Percentiles rank a stretch among this genome's conserved stretches.
These are phyloP conservation scores for Polypterus bichir DNA, from an alignment of 2,113 vertebrate species.

Conservation along the genomic window DNA sequence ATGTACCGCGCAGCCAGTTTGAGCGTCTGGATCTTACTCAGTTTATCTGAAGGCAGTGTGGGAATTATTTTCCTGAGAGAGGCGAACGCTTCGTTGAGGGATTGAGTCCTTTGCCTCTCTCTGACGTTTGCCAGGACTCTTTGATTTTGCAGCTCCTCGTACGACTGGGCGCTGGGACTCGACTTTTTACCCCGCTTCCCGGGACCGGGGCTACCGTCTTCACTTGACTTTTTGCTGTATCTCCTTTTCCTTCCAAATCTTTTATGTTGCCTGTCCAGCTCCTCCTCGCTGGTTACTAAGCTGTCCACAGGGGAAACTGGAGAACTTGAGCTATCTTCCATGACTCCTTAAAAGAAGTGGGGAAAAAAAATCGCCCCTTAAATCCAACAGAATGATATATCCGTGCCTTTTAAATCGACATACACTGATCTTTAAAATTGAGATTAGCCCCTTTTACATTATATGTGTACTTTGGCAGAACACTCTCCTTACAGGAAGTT, in stretches of 20 bases:
- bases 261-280: constrained; percentile 53
- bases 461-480: constrained; percentile 26
- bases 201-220: constrained; percentile 45
- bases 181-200: constrained; percentile 48
- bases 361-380: constrained; percentile 41
- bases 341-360: constrained; percentile 54
- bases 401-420: too few species aligned
- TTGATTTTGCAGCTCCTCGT: constrained; percentile 67
- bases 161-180: constrained; percentile 55
- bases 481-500: constrained; percentile 56
- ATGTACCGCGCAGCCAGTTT: constrained; percentile 64
- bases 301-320: constrained; percentile 61
- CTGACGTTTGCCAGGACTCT: constrained; percentile 62
- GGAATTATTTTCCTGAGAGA: constrained; percentile 65
- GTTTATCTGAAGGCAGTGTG: constrained; percentile 64
- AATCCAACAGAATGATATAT: too few species aligned
- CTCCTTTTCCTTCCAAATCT: constrained; percentile 48
- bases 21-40: constrained; percentile 67
- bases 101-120: constrained; percentile 60
- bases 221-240: constrained; percentile 49
- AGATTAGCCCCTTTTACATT: background rate
- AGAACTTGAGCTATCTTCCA: constrained; percentile 59
- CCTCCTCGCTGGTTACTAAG: constrained; percentile 62
- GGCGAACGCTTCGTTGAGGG: constrained; percentile 61
- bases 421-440: too few species aligned